phyloP scores from a whole-genome alignment of 2,113 vertebrate genomes.

The Gorsachius goisagi region DNA sequence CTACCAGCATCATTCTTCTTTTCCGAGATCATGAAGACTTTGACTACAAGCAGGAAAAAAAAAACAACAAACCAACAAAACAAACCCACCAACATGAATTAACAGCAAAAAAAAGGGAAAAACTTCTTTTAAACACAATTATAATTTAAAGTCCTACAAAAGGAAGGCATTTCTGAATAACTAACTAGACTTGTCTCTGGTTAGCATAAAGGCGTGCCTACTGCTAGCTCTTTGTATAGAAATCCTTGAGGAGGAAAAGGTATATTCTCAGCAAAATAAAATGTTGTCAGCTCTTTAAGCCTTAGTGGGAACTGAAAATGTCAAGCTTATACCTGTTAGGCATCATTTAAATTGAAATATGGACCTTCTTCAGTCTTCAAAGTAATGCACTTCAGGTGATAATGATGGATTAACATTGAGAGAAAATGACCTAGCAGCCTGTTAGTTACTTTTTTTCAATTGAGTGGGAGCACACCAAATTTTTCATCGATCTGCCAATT shows the following conservation, averaged over 20 bases:
- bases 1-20: background rate
- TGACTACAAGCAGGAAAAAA: background rate
- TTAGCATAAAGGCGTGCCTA: background rate
- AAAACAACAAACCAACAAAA: too few species aligned
- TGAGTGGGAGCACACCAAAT: conserved; percentile 67
- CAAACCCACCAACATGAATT: background rate
- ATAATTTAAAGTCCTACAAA: background rate
- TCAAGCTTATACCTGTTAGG: conserved; percentile 69
- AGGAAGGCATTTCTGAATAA: background rate
- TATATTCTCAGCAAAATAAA: conserved; percentile 50
- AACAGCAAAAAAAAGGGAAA: background rate
- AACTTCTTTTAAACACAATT: background rate
- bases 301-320: conserved; percentile 62
- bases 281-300: conserved; percentile 64
- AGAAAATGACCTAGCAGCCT: conserved; percentile 66
- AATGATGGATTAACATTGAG: conserved; percentile 73
- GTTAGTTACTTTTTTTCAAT: conserved; percentile 65
- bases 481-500: conserved; percentile 69
- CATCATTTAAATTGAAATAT: conserved; percentile 75
- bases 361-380: conserved; percentile 66
- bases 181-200: background rate
- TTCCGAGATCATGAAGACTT: background rate
- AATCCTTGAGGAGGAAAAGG: conserved; percentile 6
- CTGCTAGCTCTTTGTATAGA: background rate
- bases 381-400: conserved; percentile 68